Evolutionary conservation across 2,113 vertebrate genomes (phyloP), one percentile per base, ranked within the genome.

Genomic region (Salvator merianae): DNA sequence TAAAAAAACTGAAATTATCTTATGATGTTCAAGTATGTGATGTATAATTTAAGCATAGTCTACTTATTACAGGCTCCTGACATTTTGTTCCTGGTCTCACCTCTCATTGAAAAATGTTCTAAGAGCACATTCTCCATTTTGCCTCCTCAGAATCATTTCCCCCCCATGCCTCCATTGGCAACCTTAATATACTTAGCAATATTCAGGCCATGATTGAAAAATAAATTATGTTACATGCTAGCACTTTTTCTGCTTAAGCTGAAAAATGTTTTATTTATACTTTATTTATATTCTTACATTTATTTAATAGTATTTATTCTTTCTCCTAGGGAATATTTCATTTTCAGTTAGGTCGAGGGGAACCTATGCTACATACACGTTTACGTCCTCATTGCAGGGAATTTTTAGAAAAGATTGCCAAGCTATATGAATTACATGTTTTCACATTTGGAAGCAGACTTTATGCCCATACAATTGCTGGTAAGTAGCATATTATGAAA

Each of bases 401-500:
- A 9, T 99, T 99, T 86, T 91, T 99, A 94, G 98, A 99, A 93
- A 99, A 99, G 95, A 98, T 98, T 20, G 97, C 98, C 93, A 97
- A 97, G 92, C 95, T 99, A 16, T 99, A 98, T 1, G 99, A 99
- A 90, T 88, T 99, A 24, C 99, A 99, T 8, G 99, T 99, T 81
- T 99, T 99, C 91, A 99, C 99, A 0, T 99, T 99, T 12, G 98
- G 99, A 84, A 99, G 99, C 93, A 97, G 99, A 30, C 96, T 99
- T 1, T 99, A 99, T n/a, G 99, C 99, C 3, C 99, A 99, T 94
- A 99, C 98, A 30, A 99, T 99, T 32, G 98, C 99, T 90, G 99
- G 98, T 99, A 94, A 92, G 92, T 87, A 90, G 2, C 13, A 1
- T 5, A 13, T 32, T 59, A 59, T 10, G 1, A 47, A 83, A 18